Evolutionary conservation across 2,888 invertebrate genomes (phyloP).

Genomic region (Acholoe squamosa): DNA sequence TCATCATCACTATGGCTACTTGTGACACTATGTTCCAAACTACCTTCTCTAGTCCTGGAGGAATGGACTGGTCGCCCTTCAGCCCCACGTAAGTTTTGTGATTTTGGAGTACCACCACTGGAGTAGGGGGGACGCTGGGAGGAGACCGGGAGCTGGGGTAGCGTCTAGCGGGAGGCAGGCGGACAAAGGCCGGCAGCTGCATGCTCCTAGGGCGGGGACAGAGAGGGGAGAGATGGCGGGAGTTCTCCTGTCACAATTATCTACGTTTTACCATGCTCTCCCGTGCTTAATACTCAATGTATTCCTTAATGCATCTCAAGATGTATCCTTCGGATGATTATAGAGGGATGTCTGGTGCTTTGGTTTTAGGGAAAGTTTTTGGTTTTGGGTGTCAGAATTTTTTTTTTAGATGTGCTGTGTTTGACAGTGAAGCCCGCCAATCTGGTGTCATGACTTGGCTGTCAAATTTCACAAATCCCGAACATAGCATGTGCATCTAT

Average conservation of each 20-base stretch:
- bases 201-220: background rate
- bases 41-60: background rate
- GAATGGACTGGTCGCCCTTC: background rate
- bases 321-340: no score
- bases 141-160: background rate
- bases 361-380: background rate
- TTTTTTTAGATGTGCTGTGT: background rate
- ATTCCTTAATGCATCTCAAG: no score
- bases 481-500: no score
- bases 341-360: background rate
- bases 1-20: background rate
- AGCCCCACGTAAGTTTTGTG: constrained; percentile 6
- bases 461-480: no score
- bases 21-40: background rate
- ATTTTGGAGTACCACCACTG: no score
- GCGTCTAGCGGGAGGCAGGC: background rate
- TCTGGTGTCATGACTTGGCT: no score
- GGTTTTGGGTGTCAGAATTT: background rate
- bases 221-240: no score
- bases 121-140: background rate
- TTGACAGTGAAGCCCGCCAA: constrained; percentile 9
- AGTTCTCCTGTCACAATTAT: no score
- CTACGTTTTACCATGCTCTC: no score
- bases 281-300: no score
- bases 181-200: background rate